Conservation (phyloP, 92 coral and sea anemone species). For the Porites cylindrica region DNA sequence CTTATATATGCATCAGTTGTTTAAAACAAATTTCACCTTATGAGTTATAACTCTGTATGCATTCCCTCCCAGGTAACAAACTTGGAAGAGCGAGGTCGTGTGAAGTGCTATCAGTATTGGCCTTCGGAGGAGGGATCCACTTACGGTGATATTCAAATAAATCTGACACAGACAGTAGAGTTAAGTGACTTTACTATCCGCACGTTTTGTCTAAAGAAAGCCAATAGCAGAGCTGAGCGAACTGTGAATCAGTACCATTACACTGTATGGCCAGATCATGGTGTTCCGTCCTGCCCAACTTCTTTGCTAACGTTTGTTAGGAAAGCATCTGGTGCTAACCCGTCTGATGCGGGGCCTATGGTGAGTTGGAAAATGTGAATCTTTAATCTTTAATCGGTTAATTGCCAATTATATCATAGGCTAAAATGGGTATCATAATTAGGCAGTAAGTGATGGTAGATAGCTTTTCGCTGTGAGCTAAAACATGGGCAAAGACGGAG, state of each 20-base stretch:
- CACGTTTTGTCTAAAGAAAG: constrained; percentile 69
- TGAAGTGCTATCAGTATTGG: constrained; percentile 97
- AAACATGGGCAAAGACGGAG: no score
- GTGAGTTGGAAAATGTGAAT: constrained; percentile 53
- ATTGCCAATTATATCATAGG: no score
- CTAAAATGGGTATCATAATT: no score
- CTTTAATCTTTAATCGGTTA: no score
- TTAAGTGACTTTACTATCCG: constrained; percentile 91
- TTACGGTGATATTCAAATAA: constrained; percentile 76
- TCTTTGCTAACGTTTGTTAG: constrained; percentile 94
- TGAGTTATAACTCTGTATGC: neutral
- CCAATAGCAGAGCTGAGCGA: constrained; percentile 73
- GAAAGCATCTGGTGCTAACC: constrained; percentile 89
- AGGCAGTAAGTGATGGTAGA: no score
- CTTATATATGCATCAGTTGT: no score
- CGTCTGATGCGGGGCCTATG: constrained; percentile 95
- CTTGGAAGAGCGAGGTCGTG: constrained; percentile 91
- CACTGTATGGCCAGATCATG: constrained; percentile 99
- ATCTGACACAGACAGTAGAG: constrained; percentile 75
- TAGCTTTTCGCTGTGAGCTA: no score
- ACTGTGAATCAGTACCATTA: constrained; percentile 88
- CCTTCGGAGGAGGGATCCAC: constrained; percentile 73
- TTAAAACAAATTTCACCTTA: neutral
- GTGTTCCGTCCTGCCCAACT: constrained; percentile 89
- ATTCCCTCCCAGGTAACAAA: constrained; percentile 81